Conservation (phyloP, 2,888 invertebrate species). For the Charanyca ferruginea region DNA sequence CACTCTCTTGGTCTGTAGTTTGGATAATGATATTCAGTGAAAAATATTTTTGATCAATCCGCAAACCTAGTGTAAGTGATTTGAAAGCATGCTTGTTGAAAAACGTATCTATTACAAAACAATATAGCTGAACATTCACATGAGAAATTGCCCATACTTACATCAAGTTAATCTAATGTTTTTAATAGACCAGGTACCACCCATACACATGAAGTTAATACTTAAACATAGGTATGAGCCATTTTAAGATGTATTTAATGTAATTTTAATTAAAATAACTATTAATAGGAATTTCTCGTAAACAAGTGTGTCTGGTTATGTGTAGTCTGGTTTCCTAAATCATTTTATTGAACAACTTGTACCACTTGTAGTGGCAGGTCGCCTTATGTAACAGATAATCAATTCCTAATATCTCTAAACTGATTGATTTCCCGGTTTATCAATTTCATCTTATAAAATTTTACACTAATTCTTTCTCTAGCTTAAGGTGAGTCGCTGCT, state of each 20-base stretch:
- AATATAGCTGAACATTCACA: too few relatives aligned
- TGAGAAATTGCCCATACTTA: too few relatives aligned
- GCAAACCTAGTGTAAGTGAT: neutral
- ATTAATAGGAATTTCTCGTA: neutral
- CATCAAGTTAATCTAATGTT: too few relatives aligned
- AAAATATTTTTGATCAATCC: too few relatives aligned
- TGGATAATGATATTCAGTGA: too few relatives aligned
- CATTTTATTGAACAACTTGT: neutral
- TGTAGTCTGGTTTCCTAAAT: neutral
- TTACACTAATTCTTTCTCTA: neutral
- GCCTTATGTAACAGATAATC: neutral
- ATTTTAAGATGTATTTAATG: too few relatives aligned
- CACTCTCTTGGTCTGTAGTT: neutral
- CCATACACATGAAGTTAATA: too few relatives aligned
- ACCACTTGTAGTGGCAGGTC: too few relatives aligned
- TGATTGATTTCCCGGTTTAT: constrained; percentile 8
- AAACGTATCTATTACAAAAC: neutral
- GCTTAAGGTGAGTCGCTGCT: too few relatives aligned
- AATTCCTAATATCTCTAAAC: neutral
- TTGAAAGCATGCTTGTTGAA: neutral
- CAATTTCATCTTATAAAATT: neutral
- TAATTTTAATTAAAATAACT: too few relatives aligned
- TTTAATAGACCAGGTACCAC: too few relatives aligned
- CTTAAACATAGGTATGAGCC: too few relatives aligned
- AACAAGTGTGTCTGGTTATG: neutral